A percentile compares a stretch with the other conserved stretches of the same genome.
These are phyloP conservation scores for Rhagoletis pomonella DNA, from an alignment of 1,140 invertebrate genomes.

Conservation along the genomic window DNA sequence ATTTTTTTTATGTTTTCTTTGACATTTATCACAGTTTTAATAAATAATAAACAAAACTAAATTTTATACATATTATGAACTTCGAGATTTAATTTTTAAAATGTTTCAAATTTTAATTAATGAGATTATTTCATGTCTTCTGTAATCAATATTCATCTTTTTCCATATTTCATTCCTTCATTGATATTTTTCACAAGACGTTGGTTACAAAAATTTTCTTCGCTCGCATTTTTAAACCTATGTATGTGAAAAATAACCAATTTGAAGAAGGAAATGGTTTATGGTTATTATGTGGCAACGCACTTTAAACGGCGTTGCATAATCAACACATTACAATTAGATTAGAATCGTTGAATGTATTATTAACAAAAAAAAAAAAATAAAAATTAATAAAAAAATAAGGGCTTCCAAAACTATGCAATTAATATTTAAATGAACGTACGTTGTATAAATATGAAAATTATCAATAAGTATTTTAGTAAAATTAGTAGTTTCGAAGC, in stretches of 20 bases:
- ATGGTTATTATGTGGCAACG: background rate
- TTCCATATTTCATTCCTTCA: background rate
- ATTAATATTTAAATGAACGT: background rate
- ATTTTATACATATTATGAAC: slow-evolving; percentile 4
- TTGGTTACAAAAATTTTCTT: slow-evolving; percentile 48
- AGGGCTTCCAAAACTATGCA: slow-evolving; percentile 5
- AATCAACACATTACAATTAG: background rate
- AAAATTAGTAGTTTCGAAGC: slow-evolving; percentile 35
- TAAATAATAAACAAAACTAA: slow-evolving; percentile 49
- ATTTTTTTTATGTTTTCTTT: slow-evolving; percentile 42
- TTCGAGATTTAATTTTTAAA: slow-evolving; percentile 39
- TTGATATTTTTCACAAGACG: slow-evolving; percentile 10
- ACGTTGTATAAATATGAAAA: slow-evolving; percentile 44
- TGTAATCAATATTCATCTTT: slow-evolving; percentile 27
- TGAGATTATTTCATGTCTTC: slow-evolving; percentile 29
- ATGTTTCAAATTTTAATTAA: background rate
- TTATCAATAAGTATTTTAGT: slow-evolving; percentile 18
- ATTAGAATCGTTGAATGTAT: slow-evolving; percentile 17
- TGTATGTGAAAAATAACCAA: slow-evolving; percentile 22
- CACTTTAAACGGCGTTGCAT: background rate
- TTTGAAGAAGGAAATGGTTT: background rate
- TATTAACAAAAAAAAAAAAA: no score
- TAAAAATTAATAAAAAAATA: slow-evolving; percentile 8
- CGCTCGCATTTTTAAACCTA: slow-evolving; percentile 41
- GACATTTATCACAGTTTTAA: slow-evolving; percentile 54